Conservation (phyloP, 2,113 vertebrate genomes). For the Rhizomys pruinosus region DNA sequence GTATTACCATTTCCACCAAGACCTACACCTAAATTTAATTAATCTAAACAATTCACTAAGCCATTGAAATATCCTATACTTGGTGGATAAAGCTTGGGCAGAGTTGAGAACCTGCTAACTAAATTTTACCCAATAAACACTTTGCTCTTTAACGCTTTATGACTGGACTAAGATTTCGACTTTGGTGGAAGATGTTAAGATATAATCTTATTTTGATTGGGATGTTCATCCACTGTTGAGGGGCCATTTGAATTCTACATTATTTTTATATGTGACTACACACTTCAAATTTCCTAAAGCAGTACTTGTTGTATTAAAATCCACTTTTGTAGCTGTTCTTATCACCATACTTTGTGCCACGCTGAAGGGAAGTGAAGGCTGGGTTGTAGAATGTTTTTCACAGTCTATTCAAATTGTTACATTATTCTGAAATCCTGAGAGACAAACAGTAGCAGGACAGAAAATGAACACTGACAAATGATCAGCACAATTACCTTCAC, state of each 20-base stretch:
- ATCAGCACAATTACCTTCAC: background rate
- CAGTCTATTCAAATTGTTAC: background rate
- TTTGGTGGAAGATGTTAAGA: background rate
- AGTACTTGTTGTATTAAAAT: background rate
- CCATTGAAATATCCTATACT: too few relatives aligned
- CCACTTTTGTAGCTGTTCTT: background rate
- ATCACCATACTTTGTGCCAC: background rate
- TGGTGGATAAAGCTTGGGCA: too few relatives aligned
- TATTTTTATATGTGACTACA: background rate
- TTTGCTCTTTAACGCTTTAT: too few relatives aligned
- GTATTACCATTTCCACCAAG: too few relatives aligned
- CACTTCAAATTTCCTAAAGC: background rate
- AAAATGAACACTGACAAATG: slow-evolving; percentile 19
- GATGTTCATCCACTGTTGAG: background rate
- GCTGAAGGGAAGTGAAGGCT: background rate
- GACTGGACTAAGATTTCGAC: too few relatives aligned
- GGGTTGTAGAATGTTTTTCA: background rate
- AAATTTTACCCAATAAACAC: too few relatives aligned
- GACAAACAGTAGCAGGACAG: background rate
- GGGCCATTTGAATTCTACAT: background rate
- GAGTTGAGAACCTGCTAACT: too few relatives aligned
- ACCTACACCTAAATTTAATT: too few relatives aligned
- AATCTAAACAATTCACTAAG: too few relatives aligned
- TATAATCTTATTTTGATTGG: background rate
- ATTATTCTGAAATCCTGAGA: background rate